Conservation (phyloP, 2,113 vertebrate genomes). For the Ibidorhyncha struthersii region DNA sequence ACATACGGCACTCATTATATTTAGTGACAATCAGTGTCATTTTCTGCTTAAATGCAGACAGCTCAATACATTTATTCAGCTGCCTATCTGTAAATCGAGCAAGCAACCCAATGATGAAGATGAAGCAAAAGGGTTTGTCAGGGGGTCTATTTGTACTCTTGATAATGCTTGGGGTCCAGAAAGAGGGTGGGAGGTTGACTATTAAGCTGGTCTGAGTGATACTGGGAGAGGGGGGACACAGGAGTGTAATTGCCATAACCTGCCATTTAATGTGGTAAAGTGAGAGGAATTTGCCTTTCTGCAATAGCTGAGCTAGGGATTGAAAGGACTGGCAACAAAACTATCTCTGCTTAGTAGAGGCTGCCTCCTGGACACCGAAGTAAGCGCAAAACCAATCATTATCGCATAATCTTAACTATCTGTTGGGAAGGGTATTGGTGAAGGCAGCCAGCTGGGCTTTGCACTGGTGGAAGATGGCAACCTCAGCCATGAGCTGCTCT, state of each 20-base stretch:
- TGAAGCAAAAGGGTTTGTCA: background rate
- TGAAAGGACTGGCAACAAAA: background rate
- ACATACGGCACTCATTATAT: constrained; percentile 62
- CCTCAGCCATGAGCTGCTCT: background rate
- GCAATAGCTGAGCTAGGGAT: background rate
- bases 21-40: constrained; percentile 78
- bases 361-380: background rate
- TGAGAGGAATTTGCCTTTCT: background rate
- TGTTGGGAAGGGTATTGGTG: background rate
- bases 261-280: background rate
- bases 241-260: background rate
- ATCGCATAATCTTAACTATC: background rate
- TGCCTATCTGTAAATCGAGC: constrained; percentile 18
- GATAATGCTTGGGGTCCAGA: background rate
- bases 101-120: background rate
- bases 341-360: background rate
- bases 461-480: background rate
- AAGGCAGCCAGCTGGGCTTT: background rate
- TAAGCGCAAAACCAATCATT: background rate
- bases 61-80: constrained; percentile 30
- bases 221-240: background rate
- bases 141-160: background rate
- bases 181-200: background rate
- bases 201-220: background rate
- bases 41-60: constrained; percentile 64